phyloP scores from a whole-genome alignment of 2,888 invertebrate genomes.

The Aricia artaxerxes region DNA sequence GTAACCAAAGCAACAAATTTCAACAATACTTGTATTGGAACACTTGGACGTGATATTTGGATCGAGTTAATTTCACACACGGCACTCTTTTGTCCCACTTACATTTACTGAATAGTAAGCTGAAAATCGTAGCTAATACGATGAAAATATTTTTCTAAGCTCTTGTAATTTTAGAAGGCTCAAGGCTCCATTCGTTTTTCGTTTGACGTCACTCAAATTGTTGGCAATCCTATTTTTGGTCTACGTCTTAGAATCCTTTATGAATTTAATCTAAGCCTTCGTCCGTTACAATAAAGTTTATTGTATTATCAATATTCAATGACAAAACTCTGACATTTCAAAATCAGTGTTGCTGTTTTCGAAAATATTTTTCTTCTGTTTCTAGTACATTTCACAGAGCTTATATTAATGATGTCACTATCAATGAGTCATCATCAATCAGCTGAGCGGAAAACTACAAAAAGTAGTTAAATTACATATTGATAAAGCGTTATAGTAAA shows the following conservation, averaged over 20 bases:
- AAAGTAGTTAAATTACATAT: too few relatives aligned
- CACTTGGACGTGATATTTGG: slow-evolving; percentile 44
- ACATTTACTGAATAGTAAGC: slow-evolving; percentile 56
- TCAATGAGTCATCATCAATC: slow-evolving; percentile 43
- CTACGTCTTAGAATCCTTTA: slow-evolving; percentile 56
- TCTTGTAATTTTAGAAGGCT: slow-evolving; percentile 75
- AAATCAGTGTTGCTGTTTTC: slow-evolving; percentile 52
- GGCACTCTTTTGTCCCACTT: slow-evolving; percentile 59
- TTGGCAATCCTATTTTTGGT: slow-evolving; percentile 80
- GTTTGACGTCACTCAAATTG: slow-evolving; percentile 77
- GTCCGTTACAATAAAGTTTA: slow-evolving; percentile 52
- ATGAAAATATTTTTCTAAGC: slow-evolving; percentile 65
- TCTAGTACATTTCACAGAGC: slow-evolving; percentile 33
- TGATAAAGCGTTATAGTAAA: too few relatives aligned
- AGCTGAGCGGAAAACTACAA: slow-evolving; percentile 35
- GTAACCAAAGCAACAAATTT: slow-evolving; percentile 62
- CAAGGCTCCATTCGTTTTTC: slow-evolving; percentile 66
- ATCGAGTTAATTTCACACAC: slow-evolving; percentile 52
- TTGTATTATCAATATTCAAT: slow-evolving; percentile 49
- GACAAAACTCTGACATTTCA: slow-evolving; percentile 52
- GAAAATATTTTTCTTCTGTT: slow-evolving; percentile 42
- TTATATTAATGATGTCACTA: slow-evolving; percentile 41
- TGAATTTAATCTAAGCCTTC: slow-evolving; percentile 56
- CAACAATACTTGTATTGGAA: slow-evolving; percentile 46
- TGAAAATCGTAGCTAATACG: slow-evolving; percentile 59